A percentile compares a stretch with the other conserved stretches of the same genome.
Evolutionary conservation across 1,140 invertebrate genomes (phyloP).

Genomic region (Pissodes strobi): DNA sequence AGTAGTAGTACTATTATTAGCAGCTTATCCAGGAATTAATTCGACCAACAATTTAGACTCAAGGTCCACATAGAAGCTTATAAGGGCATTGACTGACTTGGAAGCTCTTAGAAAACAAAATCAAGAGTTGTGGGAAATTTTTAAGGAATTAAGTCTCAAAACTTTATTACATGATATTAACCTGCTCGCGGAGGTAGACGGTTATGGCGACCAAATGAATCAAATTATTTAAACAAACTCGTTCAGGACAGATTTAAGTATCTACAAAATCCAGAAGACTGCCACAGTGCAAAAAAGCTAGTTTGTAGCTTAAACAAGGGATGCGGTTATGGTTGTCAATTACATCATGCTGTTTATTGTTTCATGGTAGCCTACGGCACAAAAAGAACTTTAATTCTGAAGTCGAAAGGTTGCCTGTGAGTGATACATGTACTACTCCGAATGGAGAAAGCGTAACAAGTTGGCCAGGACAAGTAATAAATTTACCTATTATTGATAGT

Average conservation of each 20-base stretch:
- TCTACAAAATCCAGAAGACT: conserved; percentile 90
- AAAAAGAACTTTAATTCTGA: conserved; percentile 89
- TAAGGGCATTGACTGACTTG: conserved; percentile 49
- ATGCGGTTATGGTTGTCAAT: conserved; percentile 94
- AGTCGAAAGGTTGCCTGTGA: conserved; percentile 95
- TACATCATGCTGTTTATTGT: conserved; percentile 97
- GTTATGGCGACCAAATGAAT: conserved; percentile 81
- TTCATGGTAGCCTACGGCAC: conserved; percentile 95
- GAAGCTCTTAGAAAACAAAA: conserved; percentile 53
- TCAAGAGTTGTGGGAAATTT: conserved; percentile 50
- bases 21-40: conserved; percentile 51
- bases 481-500: conserved; percentile 93
- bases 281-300: conserved; percentile 83
- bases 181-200: conserved; percentile 73
- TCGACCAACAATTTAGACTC: conserved; percentile 44
- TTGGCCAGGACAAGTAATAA: conserved; percentile 81
- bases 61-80: conserved; percentile 47
- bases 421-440: conserved; percentile 78
- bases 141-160: conserved; percentile 52
- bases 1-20: conserved; percentile 49
- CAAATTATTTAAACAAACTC: conserved; percentile 77
- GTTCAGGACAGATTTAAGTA: conserved; percentile 79
- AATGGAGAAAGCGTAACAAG: conserved; percentile 63
- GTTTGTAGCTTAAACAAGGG: conserved; percentile 98
- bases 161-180: conserved; percentile 74